phyloP scores from a whole-genome alignment of 2,113 vertebrate genomes.

The Ia io region DNA sequence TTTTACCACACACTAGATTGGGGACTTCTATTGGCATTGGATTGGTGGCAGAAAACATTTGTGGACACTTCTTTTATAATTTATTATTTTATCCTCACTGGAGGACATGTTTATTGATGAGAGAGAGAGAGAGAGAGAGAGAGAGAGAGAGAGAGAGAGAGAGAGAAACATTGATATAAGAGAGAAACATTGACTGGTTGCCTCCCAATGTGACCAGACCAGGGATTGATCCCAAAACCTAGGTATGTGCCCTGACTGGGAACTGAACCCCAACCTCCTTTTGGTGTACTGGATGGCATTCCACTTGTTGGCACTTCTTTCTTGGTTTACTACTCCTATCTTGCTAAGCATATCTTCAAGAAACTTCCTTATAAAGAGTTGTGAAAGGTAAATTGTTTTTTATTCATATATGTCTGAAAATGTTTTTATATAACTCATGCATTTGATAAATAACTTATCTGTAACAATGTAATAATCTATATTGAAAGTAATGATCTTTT shows the following conservation, averaged over 20 bases:
- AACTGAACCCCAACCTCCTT: too few species aligned
- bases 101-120: neutral
- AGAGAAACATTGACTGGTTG: neutral
- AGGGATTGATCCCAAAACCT: neutral
- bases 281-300: neutral
- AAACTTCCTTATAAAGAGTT: neutral
- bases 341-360: neutral
- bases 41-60: neutral
- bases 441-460: neutral
- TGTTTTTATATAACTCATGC: neutral
- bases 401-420: neutral
- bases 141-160: too few species aligned
- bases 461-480: neutral
- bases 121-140: neutral
- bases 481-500: neutral
- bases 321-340: neutral
- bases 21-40: neutral
- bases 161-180: too few species aligned
- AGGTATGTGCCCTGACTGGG: too few species aligned
- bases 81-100: neutral
- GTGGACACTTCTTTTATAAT: neutral
- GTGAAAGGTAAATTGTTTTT: neutral
- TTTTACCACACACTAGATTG: too few species aligned
- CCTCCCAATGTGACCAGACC: neutral
- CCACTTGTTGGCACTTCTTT: neutral